Evolutionary conservation across 53 echinoderm and acorn worm species (phyloP), one percentile per base, ranked within the genome.

Genomic region (Astropecten irregularis): DNA sequence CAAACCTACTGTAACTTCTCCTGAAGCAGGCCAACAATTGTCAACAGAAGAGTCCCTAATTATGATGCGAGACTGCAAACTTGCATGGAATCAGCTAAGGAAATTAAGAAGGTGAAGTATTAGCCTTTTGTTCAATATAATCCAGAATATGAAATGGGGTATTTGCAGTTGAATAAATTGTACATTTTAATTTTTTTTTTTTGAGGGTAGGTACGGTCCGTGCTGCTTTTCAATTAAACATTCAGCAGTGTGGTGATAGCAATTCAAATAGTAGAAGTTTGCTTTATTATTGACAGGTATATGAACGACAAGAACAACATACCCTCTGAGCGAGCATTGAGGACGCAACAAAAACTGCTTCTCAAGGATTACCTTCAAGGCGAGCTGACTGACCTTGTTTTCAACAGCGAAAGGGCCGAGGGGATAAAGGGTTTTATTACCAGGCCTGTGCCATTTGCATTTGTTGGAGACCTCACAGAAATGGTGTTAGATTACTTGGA

Each of bases 51-150:
- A 44, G 33, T 31, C 72, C 4, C 29, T 87, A 0, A 60, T 54
- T 23, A 87, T 87, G 69, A 30, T 87, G 10, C 54, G 59, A 25
- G 68, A 87, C 11, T 87, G 87, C 23, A 64, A 81, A 31, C 46
- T 87, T 3, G 87, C 87, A 26, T 87, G 87, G 87, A 54, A 79
- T 1, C 87, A 87, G 48, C 67, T 81, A 0, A 32, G 87, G 22
- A 81, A 87, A 40, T 56, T 81, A 1, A 39, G 55, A 31, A 67
- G 81, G 87, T 79, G 32, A 32, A 21, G n/a, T n/a, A n/a, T n/a
- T n/a, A n/a, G n/a, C n/a, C n/a, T n/a, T n/a, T n/a, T n/a, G n/a
- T 58, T 19, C 22, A 27, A 58, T n/a, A 58, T 0, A 6, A 42
- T 42, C 6, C 6, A 42, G 6, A 42, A 42, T 42, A 8, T 11